phyloP scores from a whole-genome alignment of 2,113 vertebrate genomes.

The Oncorhynchus tshawytscha region DNA sequence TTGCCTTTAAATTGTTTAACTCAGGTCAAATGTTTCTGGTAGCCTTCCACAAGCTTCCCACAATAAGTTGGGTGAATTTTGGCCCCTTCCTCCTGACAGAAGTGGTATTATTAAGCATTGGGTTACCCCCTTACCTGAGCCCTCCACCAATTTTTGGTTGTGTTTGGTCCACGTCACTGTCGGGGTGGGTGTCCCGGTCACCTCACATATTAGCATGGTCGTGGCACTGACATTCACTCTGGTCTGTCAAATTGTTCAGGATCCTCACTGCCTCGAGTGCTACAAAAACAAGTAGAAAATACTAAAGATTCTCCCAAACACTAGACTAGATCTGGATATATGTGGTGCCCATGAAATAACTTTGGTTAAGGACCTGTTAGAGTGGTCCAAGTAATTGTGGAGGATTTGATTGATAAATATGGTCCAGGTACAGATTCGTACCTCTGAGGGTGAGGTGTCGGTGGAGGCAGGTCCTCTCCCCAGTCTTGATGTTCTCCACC shows the following conservation, averaged over 20 bases:
- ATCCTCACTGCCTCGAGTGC: slow-evolving; percentile 83
- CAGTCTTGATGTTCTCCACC: slow-evolving; percentile 85
- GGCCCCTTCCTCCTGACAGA: too few relatives aligned
- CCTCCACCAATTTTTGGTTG: slow-evolving; percentile 84
- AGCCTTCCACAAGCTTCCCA: too few relatives aligned
- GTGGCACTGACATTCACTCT: slow-evolving; percentile 85
- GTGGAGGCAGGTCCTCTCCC: slow-evolving; percentile 84
- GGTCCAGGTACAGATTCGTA: slow-evolving; percentile 36
- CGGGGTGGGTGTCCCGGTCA: slow-evolving; percentile 82
- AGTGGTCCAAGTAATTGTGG: neutral
- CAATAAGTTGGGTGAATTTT: too few relatives aligned
- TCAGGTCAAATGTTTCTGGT: too few relatives aligned
- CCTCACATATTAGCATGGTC: slow-evolving; percentile 80
- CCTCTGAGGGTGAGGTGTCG: slow-evolving; percentile 82
- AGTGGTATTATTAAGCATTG: neutral
- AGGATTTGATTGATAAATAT: too few relatives aligned
- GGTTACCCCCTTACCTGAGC: slow-evolving; percentile 79
- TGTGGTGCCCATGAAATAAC: neutral
- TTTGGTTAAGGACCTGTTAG: neutral
- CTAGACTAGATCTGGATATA: neutral
- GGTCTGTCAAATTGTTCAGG: slow-evolving; percentile 80
- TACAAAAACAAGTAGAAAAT: slow-evolving; percentile 39
- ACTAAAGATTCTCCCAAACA: neutral
- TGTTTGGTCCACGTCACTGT: slow-evolving; percentile 90
- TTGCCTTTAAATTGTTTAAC: too few relatives aligned